phyloP scores from a whole-genome alignment of 1,140 invertebrate species.

The Cardiocondyla obscurior region DNA sequence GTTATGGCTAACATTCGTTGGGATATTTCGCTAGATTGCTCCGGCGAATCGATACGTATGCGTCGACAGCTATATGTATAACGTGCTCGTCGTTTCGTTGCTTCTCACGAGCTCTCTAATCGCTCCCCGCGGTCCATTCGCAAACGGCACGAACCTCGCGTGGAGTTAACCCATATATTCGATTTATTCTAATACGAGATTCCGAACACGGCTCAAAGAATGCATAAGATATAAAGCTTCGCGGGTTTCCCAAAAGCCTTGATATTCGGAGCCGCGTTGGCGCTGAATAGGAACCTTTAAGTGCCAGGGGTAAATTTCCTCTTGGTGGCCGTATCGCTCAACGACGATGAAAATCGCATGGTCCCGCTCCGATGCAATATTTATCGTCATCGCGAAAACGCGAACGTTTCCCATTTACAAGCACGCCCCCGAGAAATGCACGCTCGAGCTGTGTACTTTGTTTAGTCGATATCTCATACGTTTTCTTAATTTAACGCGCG shows the following conservation, averaged over 20 bases:
- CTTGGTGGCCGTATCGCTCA: constrained; percentile 19
- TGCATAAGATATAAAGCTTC: constrained; percentile 70
- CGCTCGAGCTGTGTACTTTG: constrained; percentile 22
- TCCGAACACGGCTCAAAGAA: constrained; percentile 49
- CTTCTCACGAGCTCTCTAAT: constrained; percentile 53
- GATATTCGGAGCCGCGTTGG: constrained; percentile 28
- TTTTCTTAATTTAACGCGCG: neutral
- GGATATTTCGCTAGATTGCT: constrained; percentile 16
- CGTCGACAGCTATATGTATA: neutral
- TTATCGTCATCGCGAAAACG: constrained; percentile 57
- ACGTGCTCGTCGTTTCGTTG: neutral
- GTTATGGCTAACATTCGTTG: neutral
- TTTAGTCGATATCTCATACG: neutral
- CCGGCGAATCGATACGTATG: neutral
- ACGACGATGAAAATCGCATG: constrained; percentile 62
- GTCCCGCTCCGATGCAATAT: constrained; percentile 63
- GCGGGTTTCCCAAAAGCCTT: constrained; percentile 39
- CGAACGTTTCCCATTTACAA: constrained; percentile 37
- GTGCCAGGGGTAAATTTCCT: constrained; percentile 57
- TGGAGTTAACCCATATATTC: constrained; percentile 44
- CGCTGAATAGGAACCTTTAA: constrained; percentile 56
- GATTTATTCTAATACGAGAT: constrained; percentile 53
- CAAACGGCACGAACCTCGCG: constrained; percentile 36
- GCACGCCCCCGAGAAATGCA: constrained; percentile 16
- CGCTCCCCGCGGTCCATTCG: constrained; percentile 41